These are phyloP conservation scores for Meriones unguiculatus DNA, from an alignment of 2,113 vertebrate species.

Conservation along the genomic window DNA sequence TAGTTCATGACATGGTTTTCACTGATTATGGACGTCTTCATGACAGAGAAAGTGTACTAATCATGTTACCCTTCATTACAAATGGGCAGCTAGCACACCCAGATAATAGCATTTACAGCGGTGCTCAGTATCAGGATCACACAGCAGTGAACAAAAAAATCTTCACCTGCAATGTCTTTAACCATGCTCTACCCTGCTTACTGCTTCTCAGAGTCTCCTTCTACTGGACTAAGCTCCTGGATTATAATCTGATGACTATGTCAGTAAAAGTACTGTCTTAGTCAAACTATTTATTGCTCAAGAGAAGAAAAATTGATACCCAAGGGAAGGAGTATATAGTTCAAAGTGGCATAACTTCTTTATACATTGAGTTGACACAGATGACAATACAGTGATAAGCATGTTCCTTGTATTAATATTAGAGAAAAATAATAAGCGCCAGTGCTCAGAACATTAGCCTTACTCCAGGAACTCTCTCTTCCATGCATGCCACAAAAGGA, in stretches of 20 bases:
- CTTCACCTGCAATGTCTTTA: neutral
- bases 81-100: neutral
- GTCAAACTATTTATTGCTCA: neutral
- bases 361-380: neutral
- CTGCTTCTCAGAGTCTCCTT: neutral
- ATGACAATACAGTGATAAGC: neutral
- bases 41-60: neutral
- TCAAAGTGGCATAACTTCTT: neutral
- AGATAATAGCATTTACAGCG: neutral
- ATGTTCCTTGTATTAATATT: neutral
- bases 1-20: constrained; percentile 6
- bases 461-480: neutral
- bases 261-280: neutral
- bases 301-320: neutral
- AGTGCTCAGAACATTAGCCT: neutral
- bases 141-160: neutral
- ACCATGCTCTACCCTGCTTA: neutral
- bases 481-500: neutral
- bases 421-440: neutral
- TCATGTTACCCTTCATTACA: neutral
- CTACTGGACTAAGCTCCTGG: neutral
- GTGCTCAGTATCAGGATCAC: neutral
- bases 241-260: neutral
- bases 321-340: neutral
- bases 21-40: neutral